Evolutionary conservation across 1,140 invertebrate species (phyloP).

Genomic region (Pachypeltis micranthus): DNA sequence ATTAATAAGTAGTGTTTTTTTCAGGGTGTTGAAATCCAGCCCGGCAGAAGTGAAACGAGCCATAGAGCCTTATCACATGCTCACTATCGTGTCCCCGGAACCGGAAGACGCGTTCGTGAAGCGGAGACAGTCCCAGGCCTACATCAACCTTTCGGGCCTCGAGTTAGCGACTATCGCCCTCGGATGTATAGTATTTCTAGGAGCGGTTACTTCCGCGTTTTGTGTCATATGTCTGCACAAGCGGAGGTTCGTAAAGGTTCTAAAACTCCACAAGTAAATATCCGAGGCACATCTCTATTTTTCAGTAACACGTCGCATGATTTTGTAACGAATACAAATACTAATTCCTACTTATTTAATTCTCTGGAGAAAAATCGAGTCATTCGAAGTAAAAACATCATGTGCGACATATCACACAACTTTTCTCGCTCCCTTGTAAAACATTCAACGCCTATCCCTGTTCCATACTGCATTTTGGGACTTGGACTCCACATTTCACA

Average conservation of each 20-base stretch:
- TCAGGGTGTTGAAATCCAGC: conserved; percentile 42
- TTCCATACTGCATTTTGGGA: too few species aligned
- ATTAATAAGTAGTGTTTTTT: conserved; percentile 26
- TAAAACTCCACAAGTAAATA: conserved; percentile 7
- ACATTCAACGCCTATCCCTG: too few species aligned
- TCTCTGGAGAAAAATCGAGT: too few species aligned
- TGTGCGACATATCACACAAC: too few species aligned
- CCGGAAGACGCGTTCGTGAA: conserved; percentile 23
- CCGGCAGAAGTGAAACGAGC: conserved; percentile 47
- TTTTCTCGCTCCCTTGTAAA: too few species aligned
- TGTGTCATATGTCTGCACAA: conserved; percentile 55
- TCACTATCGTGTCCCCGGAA: conserved; percentile 39
- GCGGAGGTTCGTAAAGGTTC: conserved; percentile 24
- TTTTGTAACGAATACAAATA: too few species aligned
- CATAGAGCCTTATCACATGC: conserved; percentile 42
- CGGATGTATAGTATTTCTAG: conserved; percentile 63
- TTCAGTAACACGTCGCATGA: too few species aligned
- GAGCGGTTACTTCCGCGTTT: conserved; percentile 60
- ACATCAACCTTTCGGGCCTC: conserved; percentile 45
- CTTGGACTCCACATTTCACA: too few species aligned
- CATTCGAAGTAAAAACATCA: too few species aligned
- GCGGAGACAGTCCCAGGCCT: not conserved
- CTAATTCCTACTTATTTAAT: too few species aligned
- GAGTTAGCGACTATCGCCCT: conserved; percentile 67
- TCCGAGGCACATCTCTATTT: not conserved